A percentile compares a stretch with the other conserved stretches of the same genome.
These are phyloP conservation scores for Mixornis gularis DNA, from an alignment of 2,113 vertebrate genomes.

Conservation along the genomic window DNA sequence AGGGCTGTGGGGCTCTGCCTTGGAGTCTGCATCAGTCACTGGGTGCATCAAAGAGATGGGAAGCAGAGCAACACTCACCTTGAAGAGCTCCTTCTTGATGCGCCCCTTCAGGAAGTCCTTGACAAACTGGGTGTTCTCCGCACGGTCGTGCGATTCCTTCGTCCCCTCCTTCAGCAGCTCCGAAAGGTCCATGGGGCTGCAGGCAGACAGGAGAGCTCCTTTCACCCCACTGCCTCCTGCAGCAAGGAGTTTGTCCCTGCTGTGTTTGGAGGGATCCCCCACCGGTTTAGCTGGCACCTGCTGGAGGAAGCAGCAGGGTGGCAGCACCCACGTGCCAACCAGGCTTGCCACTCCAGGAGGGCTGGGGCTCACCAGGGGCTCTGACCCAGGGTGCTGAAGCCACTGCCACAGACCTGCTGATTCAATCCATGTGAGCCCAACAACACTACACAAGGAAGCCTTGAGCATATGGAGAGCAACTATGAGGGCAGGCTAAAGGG, in stretches of 20 bases:
- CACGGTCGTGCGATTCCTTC: slow-evolving; percentile 89
- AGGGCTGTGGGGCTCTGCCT: not conserved
- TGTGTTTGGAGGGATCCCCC: not conserved
- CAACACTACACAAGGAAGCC: not conserved
- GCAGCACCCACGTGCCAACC: not conserved
- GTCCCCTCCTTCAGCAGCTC: slow-evolving; percentile 94
- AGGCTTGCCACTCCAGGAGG: not conserved
- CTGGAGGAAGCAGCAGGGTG: not conserved
- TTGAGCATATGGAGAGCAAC: not conserved
- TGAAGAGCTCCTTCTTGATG: slow-evolving; percentile 89
- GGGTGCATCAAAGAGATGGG: not conserved
- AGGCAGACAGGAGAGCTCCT: not conserved
- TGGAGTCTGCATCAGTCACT: not conserved
- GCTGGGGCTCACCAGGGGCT: not conserved
- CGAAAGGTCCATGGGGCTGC: slow-evolving; percentile 85
- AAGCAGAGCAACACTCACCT: slow-evolving; percentile 69
- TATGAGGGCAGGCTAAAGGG: not conserved
- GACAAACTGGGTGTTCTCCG: slow-evolving; percentile 92
- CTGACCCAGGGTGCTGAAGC: not conserved
- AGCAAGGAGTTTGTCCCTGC: not conserved
- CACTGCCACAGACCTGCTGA: not conserved
- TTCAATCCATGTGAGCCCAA: fast-evolving
- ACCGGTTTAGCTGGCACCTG: not conserved
- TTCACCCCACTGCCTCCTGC: not conserved
- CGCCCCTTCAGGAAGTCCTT: slow-evolving; percentile 92